phyloP scores from a whole-genome alignment of 2,888 invertebrate genomes.

The Metacarcinus magister region DNA sequence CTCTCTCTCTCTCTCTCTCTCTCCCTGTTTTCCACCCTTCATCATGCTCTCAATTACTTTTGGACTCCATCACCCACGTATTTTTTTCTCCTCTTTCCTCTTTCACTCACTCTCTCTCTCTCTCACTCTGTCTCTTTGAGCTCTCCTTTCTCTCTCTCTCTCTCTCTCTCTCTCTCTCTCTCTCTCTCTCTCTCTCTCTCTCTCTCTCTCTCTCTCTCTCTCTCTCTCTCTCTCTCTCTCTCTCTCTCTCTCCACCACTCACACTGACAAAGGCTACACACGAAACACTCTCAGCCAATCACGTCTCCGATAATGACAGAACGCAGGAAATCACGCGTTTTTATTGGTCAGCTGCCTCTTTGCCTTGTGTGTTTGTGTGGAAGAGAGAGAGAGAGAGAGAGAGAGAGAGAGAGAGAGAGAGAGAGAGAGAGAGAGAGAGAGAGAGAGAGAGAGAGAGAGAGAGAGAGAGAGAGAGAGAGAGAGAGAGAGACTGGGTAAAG shows the following conservation, averaged over 20 bases:
- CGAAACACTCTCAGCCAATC: background rate
- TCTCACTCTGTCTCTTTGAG: background rate
- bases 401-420: conserved; percentile 3
- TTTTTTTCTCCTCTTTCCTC: background rate
- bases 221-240: background rate
- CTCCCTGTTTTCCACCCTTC: background rate
- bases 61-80: background rate
- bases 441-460: conserved; percentile 2
- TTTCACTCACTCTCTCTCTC: background rate
- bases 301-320: background rate
- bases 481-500: too few relatives aligned
- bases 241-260: background rate
- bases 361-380: too few relatives aligned
- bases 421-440: conserved; percentile 2
- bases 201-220: conserved; percentile 2
- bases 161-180: background rate
- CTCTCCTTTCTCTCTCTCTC: conserved; percentile 15
- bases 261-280: background rate
- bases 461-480: background rate
- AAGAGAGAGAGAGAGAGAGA: conserved; percentile 26
- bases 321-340: background rate
- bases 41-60: background rate
- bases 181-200: background rate
- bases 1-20: background rate
- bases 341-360: background rate